Conservation (phyloP, 2,113 vertebrate genomes). For the Puntigrus tetrazona region DNA sequence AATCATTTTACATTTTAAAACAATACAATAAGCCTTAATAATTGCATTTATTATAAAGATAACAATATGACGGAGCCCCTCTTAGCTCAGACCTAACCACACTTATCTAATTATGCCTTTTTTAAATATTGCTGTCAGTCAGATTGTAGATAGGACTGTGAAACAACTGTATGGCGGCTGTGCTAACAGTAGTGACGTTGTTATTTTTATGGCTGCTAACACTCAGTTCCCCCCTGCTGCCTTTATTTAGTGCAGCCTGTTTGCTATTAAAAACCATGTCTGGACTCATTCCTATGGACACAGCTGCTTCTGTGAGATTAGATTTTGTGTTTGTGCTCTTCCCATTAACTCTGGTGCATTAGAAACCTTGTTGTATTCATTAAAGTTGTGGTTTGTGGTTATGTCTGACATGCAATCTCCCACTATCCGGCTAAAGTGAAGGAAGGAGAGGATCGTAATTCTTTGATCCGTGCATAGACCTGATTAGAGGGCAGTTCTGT, state of each 20-base stretch:
- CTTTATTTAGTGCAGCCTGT: conserved; percentile 62
- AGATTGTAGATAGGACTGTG: conserved; percentile 25
- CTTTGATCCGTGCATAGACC: conserved; percentile 27
- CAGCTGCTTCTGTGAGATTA: conserved; percentile 67
- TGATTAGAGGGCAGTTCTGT: conserved; percentile 7
- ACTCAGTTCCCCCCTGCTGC: conserved; percentile 50
- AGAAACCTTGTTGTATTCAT: not conserved
- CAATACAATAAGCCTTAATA: not conserved
- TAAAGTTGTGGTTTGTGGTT: conserved; percentile 25
- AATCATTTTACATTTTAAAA: not conserved
- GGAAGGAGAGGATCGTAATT: conserved; percentile 9
- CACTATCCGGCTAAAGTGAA: not conserved
- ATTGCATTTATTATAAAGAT: not conserved
- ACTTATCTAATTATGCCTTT: conserved; percentile 20
- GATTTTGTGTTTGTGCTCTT: not conserved
- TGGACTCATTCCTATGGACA: conserved; percentile 46
- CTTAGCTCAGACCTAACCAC: conserved; percentile 11
- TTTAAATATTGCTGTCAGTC: conserved; percentile 5
- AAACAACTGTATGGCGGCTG: conserved; percentile 37
- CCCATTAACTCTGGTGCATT: conserved; percentile 4
- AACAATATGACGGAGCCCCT: not conserved
- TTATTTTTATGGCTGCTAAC: conserved; percentile 47
- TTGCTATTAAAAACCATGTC: conserved; percentile 64
- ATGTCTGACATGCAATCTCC: conserved; percentile 2
- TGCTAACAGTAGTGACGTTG: conserved; percentile 48